These are phyloP conservation scores for Gasteruption jaculator DNA, from an alignment of 2,888 invertebrate genomes.

Conservation along the genomic window DNA sequence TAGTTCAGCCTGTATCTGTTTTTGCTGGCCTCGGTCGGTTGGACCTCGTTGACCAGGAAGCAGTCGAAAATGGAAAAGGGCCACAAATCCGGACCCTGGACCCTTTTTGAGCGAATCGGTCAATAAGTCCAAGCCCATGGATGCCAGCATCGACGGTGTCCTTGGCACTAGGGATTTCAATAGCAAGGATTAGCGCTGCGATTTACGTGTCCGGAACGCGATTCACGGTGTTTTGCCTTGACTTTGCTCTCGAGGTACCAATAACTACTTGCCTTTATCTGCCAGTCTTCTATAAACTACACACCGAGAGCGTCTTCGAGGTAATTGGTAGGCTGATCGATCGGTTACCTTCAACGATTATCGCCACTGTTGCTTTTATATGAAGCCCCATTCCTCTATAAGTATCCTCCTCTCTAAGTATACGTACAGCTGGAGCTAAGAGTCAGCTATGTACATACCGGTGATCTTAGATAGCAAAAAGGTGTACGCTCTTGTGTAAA, in stretches of 20 bases:
- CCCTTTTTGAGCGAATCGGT: constrained; percentile 76
- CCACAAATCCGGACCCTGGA: no score
- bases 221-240: constrained; percentile 73
- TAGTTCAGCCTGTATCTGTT: no score
- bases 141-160: constrained; percentile 90
- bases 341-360: constrained; percentile 5
- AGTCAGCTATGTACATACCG: no score
- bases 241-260: constrained; percentile 73
- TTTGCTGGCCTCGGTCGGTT: no score
- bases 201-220: constrained; percentile 80
- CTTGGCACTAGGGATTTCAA: constrained; percentile 86
- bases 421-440: no score
- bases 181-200: constrained; percentile 88
- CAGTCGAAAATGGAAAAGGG: no score
- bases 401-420: no score
- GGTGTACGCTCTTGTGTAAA: no score
- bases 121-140: constrained; percentile 75
- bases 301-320: constrained; percentile 86
- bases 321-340: constrained; percentile 44
- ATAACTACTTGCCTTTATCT: constrained; percentile 73
- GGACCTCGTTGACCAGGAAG: no score
- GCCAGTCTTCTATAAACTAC: constrained; percentile 80
- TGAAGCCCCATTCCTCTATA: no score
- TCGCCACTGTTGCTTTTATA: no score
- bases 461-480: no score